Percentiles rank a stretch among this genome's conserved stretches.
phyloP scores from a whole-genome alignment of 2,113 vertebrate species.

The Hippopotamus amphibius region DNA sequence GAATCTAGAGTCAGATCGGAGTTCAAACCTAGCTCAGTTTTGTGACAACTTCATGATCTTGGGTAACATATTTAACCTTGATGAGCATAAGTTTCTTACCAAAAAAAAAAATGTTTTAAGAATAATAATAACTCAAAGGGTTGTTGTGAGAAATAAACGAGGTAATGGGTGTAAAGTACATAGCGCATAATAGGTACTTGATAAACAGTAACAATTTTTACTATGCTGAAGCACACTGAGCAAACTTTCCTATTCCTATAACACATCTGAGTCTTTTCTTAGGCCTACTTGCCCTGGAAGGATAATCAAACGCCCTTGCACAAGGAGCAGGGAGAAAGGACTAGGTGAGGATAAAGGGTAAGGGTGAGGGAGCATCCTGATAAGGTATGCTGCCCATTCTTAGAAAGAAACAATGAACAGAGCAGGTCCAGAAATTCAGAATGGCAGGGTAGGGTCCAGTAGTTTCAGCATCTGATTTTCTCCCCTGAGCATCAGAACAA shows the following conservation, averaged over 20 bases:
- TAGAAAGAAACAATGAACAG: neutral
- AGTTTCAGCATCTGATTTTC: neutral
- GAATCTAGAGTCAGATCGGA: neutral
- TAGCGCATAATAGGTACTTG: neutral
- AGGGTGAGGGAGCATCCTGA: neutral
- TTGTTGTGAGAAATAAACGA: slow-evolving; percentile 10
- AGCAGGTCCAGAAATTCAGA: neutral
- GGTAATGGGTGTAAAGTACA: neutral
- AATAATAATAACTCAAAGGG: neutral
- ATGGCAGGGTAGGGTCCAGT: neutral
- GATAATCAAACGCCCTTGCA: neutral
- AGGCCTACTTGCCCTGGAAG: neutral
- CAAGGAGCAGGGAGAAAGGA: neutral
- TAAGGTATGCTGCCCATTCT: neutral
- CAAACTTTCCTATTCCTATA: neutral
- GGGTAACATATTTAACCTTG: neutral
- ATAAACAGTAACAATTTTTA: slow-evolving; percentile 13
- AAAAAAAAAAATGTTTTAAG: neutral
- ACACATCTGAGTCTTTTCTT: neutral
- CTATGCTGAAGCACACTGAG: neutral
- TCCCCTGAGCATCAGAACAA: neutral
- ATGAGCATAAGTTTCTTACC: neutral
- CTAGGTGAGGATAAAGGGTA: neutral
- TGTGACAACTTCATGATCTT: neutral
- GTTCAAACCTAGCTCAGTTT: slow-evolving; percentile 14